phyloP scores from a whole-genome alignment of 2,113 vertebrate species.

The cat (Felis catus) region DNA sequence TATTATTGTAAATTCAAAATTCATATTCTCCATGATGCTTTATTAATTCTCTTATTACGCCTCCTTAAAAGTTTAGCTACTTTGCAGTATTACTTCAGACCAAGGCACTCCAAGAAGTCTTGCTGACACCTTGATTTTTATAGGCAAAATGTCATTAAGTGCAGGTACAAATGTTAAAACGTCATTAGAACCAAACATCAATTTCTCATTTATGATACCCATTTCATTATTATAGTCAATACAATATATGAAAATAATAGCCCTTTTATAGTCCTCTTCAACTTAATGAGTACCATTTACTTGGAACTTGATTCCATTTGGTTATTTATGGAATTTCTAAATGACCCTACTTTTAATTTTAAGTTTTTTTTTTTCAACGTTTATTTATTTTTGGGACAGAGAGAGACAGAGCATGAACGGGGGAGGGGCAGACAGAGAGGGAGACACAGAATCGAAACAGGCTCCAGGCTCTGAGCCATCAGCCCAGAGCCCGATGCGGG shows the following conservation, averaged over 20 bases:
- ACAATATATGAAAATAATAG: not conserved
- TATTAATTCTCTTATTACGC: not conserved
- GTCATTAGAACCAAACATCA: not conserved
- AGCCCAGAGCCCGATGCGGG: too few species aligned
- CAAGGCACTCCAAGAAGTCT: not conserved
- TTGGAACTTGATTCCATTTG: not conserved
- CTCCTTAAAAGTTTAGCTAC: not conserved
- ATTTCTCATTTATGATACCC: not conserved
- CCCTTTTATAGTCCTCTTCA: not conserved
- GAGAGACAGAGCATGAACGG: too few species aligned
- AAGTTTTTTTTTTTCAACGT: not conserved
- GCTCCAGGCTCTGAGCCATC: too few species aligned
- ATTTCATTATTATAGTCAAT: not conserved
- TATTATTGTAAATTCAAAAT: not conserved
- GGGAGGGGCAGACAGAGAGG: too few species aligned
- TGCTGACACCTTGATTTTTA: not conserved
- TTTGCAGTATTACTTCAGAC: not conserved
- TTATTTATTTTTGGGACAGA: too few species aligned
- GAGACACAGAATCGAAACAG: too few species aligned
- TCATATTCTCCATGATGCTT: not conserved
- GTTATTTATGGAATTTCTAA: constrained; percentile 33
- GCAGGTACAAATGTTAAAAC: not conserved
- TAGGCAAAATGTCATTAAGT: not conserved
- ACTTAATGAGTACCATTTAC: constrained; percentile 2
- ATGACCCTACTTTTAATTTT: not conserved